Evolutionary conservation across 2,797 vertebrate species (phyloP).

Genomic region (Sarcoramphus papa): DNA sequence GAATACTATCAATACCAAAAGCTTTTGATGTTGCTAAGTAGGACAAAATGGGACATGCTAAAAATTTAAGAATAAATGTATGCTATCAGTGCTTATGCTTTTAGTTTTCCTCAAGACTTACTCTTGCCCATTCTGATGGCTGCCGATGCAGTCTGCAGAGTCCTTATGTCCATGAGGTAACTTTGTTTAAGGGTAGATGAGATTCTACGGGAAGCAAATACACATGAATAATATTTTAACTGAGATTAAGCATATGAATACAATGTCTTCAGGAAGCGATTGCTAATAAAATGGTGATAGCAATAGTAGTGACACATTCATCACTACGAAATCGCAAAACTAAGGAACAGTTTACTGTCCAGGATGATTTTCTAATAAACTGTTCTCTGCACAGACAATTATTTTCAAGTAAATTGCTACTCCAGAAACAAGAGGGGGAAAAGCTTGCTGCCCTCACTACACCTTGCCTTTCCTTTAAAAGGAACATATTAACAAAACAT

Average conservation of each 20-base stretch:
- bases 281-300: neutral
- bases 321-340: neutral
- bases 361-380: neutral
- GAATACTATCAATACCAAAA: neutral
- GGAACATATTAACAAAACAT: neutral
- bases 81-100: neutral
- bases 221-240: neutral
- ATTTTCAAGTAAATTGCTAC: neutral
- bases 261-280: neutral
- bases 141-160: neutral
- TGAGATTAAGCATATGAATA: neutral
- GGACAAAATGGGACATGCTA: neutral
- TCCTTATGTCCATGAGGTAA: neutral
- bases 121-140: neutral
- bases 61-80: neutral
- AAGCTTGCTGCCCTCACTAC: neutral
- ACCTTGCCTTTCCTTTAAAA: neutral
- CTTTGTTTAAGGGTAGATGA: neutral
- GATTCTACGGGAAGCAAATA: neutral
- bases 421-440: neutral
- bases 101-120: neutral
- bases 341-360: neutral
- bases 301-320: neutral
- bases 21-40: neutral
- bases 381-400: neutral